Evolutionary conservation across 1,140 invertebrate species (phyloP).

Genomic region (Sitophilus oryzae): DNA sequence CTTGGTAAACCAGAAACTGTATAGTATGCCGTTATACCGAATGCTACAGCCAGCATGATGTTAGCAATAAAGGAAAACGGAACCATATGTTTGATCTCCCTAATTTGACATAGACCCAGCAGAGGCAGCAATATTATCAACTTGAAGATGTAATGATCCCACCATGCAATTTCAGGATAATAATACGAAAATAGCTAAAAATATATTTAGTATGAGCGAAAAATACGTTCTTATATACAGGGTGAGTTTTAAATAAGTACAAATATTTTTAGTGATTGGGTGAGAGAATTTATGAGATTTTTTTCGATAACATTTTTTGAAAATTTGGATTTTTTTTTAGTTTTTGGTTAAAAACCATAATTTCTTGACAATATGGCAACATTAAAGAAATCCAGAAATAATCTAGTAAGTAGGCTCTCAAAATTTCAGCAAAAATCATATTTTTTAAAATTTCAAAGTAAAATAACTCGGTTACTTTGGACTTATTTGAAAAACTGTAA

Average conservation of each 20-base stretch:
- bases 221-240: not conserved
- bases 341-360: too few relatives aligned
- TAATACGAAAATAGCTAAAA: slow-evolving; percentile 20
- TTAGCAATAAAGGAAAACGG: slow-evolving; percentile 71
- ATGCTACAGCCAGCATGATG: slow-evolving; percentile 58
- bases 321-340: too few relatives aligned
- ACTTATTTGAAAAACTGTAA: too few relatives aligned
- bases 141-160: slow-evolving; percentile 47
- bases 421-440: too few relatives aligned
- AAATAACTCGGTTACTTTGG: too few relatives aligned
- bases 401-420: too few relatives aligned
- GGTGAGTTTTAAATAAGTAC: not conserved
- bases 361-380: too few relatives aligned
- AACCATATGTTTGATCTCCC: slow-evolving; percentile 66
- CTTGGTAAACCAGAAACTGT: slow-evolving; percentile 57
- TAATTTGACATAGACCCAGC: slow-evolving; percentile 57
- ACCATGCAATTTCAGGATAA: slow-evolving; percentile 12
- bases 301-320: too few relatives aligned
- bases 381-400: too few relatives aligned
- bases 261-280: too few relatives aligned
- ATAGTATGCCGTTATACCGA: slow-evolving; percentile 66
- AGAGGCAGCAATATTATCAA: slow-evolving; percentile 53
- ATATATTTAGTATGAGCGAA: not conserved
- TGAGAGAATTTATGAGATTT: too few relatives aligned
- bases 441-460: too few relatives aligned